Evolutionary conservation across 2,888 invertebrate species (phyloP).

Genomic region (Aplocera efformata): DNA sequence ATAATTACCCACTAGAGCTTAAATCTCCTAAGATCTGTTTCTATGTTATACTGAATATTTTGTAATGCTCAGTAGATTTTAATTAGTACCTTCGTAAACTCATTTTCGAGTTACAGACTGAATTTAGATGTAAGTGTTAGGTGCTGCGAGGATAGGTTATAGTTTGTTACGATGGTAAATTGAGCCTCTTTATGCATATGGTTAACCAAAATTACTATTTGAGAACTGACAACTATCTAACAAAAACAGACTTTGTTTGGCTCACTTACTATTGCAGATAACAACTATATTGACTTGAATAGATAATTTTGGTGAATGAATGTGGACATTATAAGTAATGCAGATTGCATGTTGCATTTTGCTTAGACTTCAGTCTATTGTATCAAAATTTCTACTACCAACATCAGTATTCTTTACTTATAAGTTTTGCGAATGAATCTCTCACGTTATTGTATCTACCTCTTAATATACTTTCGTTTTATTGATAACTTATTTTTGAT

Average conservation of each 20-base stretch:
- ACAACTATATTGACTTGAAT: too few species aligned
- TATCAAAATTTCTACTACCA: slow-evolving; percentile 48
- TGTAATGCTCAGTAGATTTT: slow-evolving; percentile 55
- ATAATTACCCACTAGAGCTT: background rate
- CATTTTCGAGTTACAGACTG: slow-evolving; percentile 75
- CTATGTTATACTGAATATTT: slow-evolving; percentile 35
- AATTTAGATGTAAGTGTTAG: slow-evolving; percentile 72
- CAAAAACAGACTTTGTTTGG: too few species aligned
- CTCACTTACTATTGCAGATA: too few species aligned
- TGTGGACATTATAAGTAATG: slow-evolving; percentile 1
- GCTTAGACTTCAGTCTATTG: slow-evolving; percentile 6
- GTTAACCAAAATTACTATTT: slow-evolving; percentile 4
- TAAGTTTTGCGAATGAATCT: slow-evolving; percentile 68
- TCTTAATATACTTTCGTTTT: slow-evolving; percentile 69
- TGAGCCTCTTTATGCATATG: slow-evolving; percentile 5
- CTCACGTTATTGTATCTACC: slow-evolving; percentile 72
- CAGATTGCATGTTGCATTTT: slow-evolving; percentile 2
- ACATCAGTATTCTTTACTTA: slow-evolving; percentile 70
- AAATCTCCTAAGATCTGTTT: slow-evolving; percentile 18
- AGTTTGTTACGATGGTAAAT: slow-evolving; percentile 33
- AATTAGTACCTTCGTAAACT: slow-evolving; percentile 52
- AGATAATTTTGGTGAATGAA: background rate
- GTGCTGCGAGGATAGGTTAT: slow-evolving; percentile 58
- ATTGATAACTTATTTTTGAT: slow-evolving; percentile 63
- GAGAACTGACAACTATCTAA: too few species aligned